phyloP scores from a whole-genome alignment of 2,888 invertebrate species.

The Homarus gammarus region DNA sequence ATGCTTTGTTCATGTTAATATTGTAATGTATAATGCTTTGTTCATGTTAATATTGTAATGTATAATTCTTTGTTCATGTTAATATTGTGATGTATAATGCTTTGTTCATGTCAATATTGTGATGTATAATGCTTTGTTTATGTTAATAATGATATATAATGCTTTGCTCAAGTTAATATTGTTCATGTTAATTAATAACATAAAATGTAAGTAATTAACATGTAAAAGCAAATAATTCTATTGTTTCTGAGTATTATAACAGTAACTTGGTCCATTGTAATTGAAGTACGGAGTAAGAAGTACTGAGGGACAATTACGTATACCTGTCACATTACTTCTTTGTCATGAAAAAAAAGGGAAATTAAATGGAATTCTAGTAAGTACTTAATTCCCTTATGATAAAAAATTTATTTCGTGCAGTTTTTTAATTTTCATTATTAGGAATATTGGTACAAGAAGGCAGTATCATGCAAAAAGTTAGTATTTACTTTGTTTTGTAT shows the following conservation, averaged over 20 bases:
- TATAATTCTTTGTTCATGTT: no score
- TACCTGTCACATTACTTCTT: background rate
- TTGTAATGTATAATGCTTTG: no score
- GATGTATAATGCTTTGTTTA: no score
- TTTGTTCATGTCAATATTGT: no score
- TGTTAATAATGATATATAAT: background rate
- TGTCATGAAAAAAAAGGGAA: background rate
- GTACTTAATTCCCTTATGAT: background rate
- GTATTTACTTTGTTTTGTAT: conserved; percentile 15
- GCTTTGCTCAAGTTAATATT: no score
- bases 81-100: no score
- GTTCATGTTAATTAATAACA: no score
- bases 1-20: no score
- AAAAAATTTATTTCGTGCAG: conserved; percentile 1
- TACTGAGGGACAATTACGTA: conserved; percentile 12
- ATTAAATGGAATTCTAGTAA: background rate
- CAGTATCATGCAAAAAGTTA: conserved; percentile 45
- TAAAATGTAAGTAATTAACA: background rate
- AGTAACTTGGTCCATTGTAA: conserved; percentile 17
- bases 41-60: no score
- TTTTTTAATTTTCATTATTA: conserved; percentile 16
- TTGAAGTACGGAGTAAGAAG: background rate
- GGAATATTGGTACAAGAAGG: conserved; percentile 24
- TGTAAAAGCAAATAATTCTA: background rate
- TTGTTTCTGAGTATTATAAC: background rate